These are phyloP conservation scores for Emydocephalus ijimae DNA, from an alignment of 2,113 vertebrate species.

Conservation along the genomic window DNA sequence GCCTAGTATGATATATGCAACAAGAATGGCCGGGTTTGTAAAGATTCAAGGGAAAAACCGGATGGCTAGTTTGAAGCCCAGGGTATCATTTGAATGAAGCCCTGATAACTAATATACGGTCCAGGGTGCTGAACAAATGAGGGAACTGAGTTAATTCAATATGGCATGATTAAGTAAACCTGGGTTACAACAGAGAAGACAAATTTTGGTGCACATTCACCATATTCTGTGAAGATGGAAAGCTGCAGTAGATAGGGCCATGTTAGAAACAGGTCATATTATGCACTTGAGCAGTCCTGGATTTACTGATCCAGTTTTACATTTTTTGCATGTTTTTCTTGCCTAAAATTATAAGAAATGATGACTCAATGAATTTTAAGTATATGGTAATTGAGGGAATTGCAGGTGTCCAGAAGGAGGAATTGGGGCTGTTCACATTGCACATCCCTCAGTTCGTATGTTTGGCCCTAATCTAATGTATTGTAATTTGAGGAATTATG, in stretches of 20 bases:
- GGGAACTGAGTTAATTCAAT: not conserved
- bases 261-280: not conserved
- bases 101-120: not conserved
- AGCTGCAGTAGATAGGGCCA: not conserved
- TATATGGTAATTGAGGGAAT: not conserved
- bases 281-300: not conserved
- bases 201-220: not conserved
- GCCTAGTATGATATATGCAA: not conserved
- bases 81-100: not conserved
- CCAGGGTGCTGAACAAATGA: not conserved
- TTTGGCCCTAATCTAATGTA: not conserved
- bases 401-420: not conserved
- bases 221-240: not conserved
- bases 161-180: not conserved
- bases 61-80: not conserved
- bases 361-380: not conserved
- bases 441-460: not conserved
- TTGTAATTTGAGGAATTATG: not conserved
- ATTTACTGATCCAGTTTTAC: not conserved
- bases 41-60: not conserved
- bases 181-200: not conserved
- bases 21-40: not conserved
- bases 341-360: not conserved
- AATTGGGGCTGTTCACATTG: not conserved
- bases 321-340: not conserved